A percentile compares a stretch with the other conserved stretches of the same genome.
phyloP scores from a whole-genome alignment of 2,888 invertebrate genomes.

The Plagodis pulveraria region DNA sequence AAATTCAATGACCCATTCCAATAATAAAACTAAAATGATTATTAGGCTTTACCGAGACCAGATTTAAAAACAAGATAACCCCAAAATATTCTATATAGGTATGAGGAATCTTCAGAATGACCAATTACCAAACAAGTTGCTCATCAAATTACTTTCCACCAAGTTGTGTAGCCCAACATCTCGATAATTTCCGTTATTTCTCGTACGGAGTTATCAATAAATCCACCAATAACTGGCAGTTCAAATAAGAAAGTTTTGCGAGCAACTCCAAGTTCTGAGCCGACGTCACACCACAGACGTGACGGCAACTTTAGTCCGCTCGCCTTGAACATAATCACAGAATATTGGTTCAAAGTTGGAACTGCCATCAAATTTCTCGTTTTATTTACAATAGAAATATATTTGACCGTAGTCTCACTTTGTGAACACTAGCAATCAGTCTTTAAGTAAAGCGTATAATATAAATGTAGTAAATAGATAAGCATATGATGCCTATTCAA shows the following conservation, averaged over 20 bases:
- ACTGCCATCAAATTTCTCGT: not conserved
- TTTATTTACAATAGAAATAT: not conserved
- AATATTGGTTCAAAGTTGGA: not conserved
- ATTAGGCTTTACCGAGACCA: too few relatives aligned
- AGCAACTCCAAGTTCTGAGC: constrained; percentile 19
- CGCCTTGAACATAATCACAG: constrained; percentile 1
- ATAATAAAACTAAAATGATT: too few relatives aligned
- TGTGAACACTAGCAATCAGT: too few relatives aligned
- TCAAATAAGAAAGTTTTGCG: constrained; percentile 25
- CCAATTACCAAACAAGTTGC: constrained; percentile 4
- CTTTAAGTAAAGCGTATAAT: too few relatives aligned
- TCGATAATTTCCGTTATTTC: constrained; percentile 18
- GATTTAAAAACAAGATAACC: too few relatives aligned
- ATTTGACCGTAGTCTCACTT: not conserved
- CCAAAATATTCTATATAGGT: too few relatives aligned
- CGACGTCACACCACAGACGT: constrained; percentile 31
- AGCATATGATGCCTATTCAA: too few relatives aligned
- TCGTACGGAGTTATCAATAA: constrained; percentile 24
- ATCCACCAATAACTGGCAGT: constrained; percentile 23
- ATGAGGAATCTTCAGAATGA: not conserved
- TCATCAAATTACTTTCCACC: constrained; percentile 19
- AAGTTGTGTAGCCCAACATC: constrained; percentile 13
- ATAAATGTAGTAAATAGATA: too few relatives aligned
- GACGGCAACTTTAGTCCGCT: constrained; percentile 22
- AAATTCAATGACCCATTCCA: too few relatives aligned